Evolutionary conservation across 37 sponge, comb jelly and placozoan genomes (phyloP), one percentile per base, ranked within the genome.

Genomic region (Mnemiopsis leidyi): DNA sequence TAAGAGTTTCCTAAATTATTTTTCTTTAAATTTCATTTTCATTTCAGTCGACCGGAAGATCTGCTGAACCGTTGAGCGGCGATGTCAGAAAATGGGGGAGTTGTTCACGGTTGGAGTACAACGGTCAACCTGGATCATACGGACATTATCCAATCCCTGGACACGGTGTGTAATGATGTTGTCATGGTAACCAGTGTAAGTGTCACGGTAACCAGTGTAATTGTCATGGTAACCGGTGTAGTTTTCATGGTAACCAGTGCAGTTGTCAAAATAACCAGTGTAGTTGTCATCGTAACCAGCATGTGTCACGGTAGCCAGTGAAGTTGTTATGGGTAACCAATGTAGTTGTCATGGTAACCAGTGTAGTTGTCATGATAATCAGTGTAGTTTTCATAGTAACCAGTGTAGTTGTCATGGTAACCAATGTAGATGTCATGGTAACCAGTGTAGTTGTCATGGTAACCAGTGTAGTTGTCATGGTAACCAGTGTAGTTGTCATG

Each of bases 51-150:
- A 25, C 2, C 7, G 28, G 24, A 25, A 21, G 73, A 25, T 25
- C 73, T 5, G 73, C 24, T 2, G 73, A 69, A 25, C 23, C 24
- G 29, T 13, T 18, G 25, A 33, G 36, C 21, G 82, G 82, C 21
- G 82, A 79, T 1, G 82, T 79, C 29, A 79, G 82, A 29, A 79
- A 79, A 21, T 79, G 82, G 82, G 82, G 82, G 0, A 79, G 82
- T 29, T 79, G 82, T 23, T 79, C 82, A 5, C 28, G 36, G 7
- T 36, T 79, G 82, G 82, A 79, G 37, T 79, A 79, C 37, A 79
- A 79, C 82, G 21, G 31, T 1, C 82, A 79, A 79, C 82, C 36
- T 32, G 33, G 36, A 28, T 21, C 68, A 9, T 69, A 69, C 73
- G 73, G 73, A 20, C 82, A 79, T 1, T 79, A 71, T 28, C 75